Base-by-base conservation (phyloP, 2,888 invertebrate genomes). In the Dione juno region DNA sequence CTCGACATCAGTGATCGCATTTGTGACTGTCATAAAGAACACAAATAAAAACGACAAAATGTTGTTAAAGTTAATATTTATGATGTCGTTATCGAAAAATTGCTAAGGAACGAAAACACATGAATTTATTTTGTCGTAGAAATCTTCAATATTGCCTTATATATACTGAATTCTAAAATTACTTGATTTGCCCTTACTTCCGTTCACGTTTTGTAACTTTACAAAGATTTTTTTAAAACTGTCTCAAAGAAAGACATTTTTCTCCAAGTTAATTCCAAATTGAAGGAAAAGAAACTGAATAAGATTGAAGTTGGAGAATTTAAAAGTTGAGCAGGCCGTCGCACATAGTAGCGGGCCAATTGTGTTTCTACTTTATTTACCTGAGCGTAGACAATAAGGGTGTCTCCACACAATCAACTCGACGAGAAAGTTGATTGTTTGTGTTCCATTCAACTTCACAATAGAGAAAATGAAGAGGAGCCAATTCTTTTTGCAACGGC, bases 381-480 rank as follows among this genome's bases (percentile, higher is more conserved):
- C 91, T 90, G 87, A 83, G 81, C 78, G 85, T 87, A 90, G 87
- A 92, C 90, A 91, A 89, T 90, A 88, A 87, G 86, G 83, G 86
- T 87, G 89, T 88, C 87, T 88, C 86, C 88, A 86, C 88, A 88
- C 89, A 90, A 90, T 89, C 91, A 88, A 84, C 82, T 82, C 82
- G 83, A 84, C 88, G 84, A 84, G 86, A 86, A 88, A 90, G 82
- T 91, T 89, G 89, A 90, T 90, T 91, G 90, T 91, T 90, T 86
- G 85, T 88, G 84, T 85, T 83, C 87, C 84, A 88, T 90, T 91
- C 89, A 88, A 88, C 87, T 89, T 87, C 86, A 93, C 91, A 92
- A 92, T 91, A 84, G 90, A 86, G 86, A 88, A 89, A 92, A 93
- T 92, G 90, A 90, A 87, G 87, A 89, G 85, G 80, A 87, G 88